Conservation (phyloP, 2,113 vertebrate genomes). For the Menidia beryllina region DNA sequence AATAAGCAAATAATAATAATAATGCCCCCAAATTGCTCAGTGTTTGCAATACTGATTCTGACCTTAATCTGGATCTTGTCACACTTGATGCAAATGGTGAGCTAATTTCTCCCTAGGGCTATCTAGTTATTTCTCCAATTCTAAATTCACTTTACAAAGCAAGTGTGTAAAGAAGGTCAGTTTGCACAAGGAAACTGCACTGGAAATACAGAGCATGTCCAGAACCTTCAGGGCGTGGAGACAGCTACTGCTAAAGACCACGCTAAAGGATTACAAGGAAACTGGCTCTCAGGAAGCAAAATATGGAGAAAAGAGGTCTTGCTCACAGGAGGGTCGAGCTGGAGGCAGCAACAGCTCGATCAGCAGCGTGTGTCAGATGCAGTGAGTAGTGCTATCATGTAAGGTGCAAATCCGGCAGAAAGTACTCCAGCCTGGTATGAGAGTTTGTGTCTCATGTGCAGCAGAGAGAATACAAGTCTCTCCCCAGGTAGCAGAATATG, state of each 20-base stretch:
- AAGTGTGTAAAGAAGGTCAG: too few species aligned
- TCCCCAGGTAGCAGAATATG: conserved; percentile 46
- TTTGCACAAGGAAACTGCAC: too few species aligned
- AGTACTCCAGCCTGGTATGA: conserved; percentile 19
- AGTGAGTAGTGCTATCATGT: conserved; percentile 20
- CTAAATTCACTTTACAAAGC: too few species aligned
- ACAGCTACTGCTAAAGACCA: not conserved
- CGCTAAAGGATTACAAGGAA: not conserved
- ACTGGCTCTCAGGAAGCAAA: not conserved
- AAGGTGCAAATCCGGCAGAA: conserved; percentile 50
- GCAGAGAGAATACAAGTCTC: conserved; percentile 10
- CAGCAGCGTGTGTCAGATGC: conserved; percentile 11
- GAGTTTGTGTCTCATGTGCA: conserved; percentile 20
- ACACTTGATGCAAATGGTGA: too few species aligned
- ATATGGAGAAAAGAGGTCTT: not conserved
- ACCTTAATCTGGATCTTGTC: too few species aligned
- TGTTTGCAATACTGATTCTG: too few species aligned
- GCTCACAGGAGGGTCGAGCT: not conserved
- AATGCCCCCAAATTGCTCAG: too few species aligned
- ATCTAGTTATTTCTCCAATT: too few species aligned
- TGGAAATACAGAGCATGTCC: not conserved
- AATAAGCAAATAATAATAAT: too few species aligned
- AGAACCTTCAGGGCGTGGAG: not conserved
- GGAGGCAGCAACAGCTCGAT: conserved; percentile 8
- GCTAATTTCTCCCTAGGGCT: too few species aligned